These are phyloP conservation scores for Thereva nobilitata DNA, from an alignment of 2,888 invertebrate species.

Conservation along the genomic window DNA sequence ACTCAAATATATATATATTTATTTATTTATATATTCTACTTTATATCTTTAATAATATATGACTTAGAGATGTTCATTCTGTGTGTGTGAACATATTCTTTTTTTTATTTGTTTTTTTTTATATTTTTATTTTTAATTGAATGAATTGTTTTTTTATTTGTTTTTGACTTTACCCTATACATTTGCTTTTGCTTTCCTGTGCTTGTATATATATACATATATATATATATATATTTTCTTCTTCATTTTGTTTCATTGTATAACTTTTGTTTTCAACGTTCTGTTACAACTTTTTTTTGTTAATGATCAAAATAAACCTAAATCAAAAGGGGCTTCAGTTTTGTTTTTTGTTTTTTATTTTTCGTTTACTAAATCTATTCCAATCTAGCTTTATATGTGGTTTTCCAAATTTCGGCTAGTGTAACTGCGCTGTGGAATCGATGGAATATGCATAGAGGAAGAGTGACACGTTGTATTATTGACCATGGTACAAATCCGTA, in stretches of 20 bases:
- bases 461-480: conserved; percentile 86
- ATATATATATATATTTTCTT: too few relatives aligned
- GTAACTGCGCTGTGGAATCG: conserved; percentile 94
- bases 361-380: conserved; percentile 64
- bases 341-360: background rate
- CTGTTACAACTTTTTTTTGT: background rate
- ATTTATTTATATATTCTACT: conserved; percentile 8
- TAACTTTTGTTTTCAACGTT: conserved; percentile 1
- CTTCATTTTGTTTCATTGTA: conserved; percentile 26
- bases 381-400: conserved; percentile 87
- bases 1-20: conserved; percentile 27
- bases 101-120: too few relatives aligned
- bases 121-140: too few relatives aligned
- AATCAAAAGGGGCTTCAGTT: background rate
- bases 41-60: background rate
- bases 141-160: too few relatives aligned
- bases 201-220: too few relatives aligned
- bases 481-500: conserved; percentile 94
- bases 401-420: conserved; percentile 95
- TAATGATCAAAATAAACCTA: too few relatives aligned
- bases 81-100: too few relatives aligned
- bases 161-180: conserved; percentile 7
- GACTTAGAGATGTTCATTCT: conserved; percentile 1
- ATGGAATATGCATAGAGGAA: conserved; percentile 95
- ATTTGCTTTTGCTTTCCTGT: background rate